A percentile compares a stretch with the other conserved stretches of the same genome.
Evolutionary conservation across 1,140 invertebrate species (phyloP).

Genomic region (Drosophila pruinosa): DNA sequence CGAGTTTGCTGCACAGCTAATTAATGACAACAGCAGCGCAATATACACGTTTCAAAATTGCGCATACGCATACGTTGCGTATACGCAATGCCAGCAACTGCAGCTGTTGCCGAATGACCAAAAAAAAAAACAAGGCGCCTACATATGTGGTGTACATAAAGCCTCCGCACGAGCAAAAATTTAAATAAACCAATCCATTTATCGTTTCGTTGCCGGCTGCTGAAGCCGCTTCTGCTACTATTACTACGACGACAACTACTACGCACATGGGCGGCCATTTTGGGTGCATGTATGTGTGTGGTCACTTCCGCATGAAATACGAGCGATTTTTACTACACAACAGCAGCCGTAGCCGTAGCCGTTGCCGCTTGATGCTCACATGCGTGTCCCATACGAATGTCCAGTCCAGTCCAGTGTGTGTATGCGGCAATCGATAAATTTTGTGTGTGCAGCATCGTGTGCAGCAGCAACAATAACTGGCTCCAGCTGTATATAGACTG

Average conservation of each 20-base stretch:
- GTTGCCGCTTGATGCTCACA: constrained; percentile 32
- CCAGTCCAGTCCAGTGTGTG: constrained; percentile 33
- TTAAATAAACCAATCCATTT: constrained; percentile 74
- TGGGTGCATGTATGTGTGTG: constrained; percentile 37
- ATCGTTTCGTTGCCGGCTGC: constrained; percentile 61
- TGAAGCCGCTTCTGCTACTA: constrained; percentile 34
- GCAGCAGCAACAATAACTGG: constrained; percentile 40
- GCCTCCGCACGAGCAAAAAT: constrained; percentile 56
- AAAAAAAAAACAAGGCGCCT: background rate
- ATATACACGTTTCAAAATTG: constrained; percentile 31
- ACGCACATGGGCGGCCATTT: constrained; percentile 53
- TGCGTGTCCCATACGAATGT: background rate
- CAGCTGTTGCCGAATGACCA: constrained; percentile 28
- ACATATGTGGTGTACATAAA: constrained; percentile 14
- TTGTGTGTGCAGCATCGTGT: constrained; percentile 40
- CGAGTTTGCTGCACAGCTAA: constrained; percentile 32
- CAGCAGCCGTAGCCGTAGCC: constrained; percentile 57
- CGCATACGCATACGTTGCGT: constrained; percentile 69
- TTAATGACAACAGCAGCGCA: constrained; percentile 48
- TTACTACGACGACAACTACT: constrained; percentile 49
- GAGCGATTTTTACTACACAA: constrained; percentile 77
- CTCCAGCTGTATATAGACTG: background rate
- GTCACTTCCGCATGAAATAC: constrained; percentile 80
- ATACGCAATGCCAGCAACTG: constrained; percentile 63
- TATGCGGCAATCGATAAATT: constrained; percentile 75